A percentile compares a stretch with the other conserved stretches of the same genome.
These are phyloP conservation scores for Sabatieria punctata DNA, from an alignment of 2,888 invertebrate species.

Conservation along the genomic window DNA sequence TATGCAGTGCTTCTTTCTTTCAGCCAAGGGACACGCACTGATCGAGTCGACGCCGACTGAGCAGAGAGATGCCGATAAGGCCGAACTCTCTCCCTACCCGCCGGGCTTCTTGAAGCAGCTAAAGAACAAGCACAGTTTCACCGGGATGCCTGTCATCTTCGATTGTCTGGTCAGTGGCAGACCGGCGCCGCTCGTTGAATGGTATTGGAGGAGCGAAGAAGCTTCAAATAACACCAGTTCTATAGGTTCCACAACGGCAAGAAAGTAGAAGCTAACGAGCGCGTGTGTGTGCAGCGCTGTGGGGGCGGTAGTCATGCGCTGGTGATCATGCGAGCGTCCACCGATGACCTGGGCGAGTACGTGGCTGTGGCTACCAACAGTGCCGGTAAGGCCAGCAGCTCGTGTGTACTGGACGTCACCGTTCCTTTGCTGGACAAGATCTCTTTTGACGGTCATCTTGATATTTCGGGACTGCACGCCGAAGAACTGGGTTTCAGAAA, in stretches of 20 bases:
- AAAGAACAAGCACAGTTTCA: conserved; percentile 30
- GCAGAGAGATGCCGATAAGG: background rate
- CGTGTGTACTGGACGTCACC: conserved; percentile 28
- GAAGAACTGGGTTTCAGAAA: conserved; percentile 30
- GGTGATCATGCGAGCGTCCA: conserved; percentile 23
- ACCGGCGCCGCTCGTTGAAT: conserved; percentile 25
- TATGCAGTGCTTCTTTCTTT: background rate
- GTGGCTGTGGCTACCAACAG: conserved; percentile 26
- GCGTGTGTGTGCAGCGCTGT: conserved; percentile 31
- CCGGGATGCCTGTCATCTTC: conserved; percentile 30
- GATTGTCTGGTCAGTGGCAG: conserved; percentile 29
- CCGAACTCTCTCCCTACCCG: conserved; percentile 17
- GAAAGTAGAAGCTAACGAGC: conserved; percentile 34
- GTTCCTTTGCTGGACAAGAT: conserved; percentile 26
- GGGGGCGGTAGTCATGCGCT: conserved; percentile 30
- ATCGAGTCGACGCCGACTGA: too few relatives aligned
- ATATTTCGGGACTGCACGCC: conserved; percentile 5
- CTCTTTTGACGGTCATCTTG: background rate
- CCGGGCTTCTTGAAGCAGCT: conserved; percentile 31
- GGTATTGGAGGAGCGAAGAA: conserved; percentile 15
- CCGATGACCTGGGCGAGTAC: conserved; percentile 30
- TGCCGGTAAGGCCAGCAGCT: conserved; percentile 24
- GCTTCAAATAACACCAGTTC: background rate
- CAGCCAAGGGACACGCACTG: background rate
- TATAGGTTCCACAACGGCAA: conserved; percentile 33